Evolutionary conservation across 2,888 invertebrate species (phyloP), one percentile per base, ranked within the genome.

Genomic region (Fabriciana adippe): DNA sequence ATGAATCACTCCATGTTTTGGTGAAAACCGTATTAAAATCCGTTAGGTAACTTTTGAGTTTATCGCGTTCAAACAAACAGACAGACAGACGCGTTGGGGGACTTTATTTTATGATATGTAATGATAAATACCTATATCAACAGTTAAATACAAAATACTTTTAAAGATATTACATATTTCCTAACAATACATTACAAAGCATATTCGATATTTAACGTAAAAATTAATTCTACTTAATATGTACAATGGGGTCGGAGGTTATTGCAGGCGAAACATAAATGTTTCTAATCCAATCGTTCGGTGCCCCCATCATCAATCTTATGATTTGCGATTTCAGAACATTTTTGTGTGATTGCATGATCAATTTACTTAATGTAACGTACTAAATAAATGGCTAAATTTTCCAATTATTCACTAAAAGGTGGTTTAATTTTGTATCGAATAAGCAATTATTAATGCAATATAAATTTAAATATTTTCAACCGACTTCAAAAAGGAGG

Each of bases 241-340:
- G 6, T 14, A 50, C 41, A 61, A n/a, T 51, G 35, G 50, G 51
- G 51, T 41, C 35, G 51, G 41, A 8, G 0, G 18, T 56, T 50
- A 8, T 51, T 41, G 51, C 41, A 50, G 51, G 60, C 50, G 16
- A 61, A 35, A 61, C 60, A 18, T 51, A 51, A 61, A 61, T 51
- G 35, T 61, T 51, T 41, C 50, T 61, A 61, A 61, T 61, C 61
- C 51, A 61, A 61, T 51, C 51, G 31, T 50, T 50, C 51, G 14
- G 8, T 18, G 57, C 21, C 45, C 51, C 54, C 41, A 50, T 70
- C 72, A 75, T 75, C 65, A 75, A 75, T 74, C 73, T 75, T 73
- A 35, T 69, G 66, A 70, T 65, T 70, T 72, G 70, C 70, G 72
- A 51, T 47, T 51, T 60, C 54, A 61, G 61, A 53, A 53, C 61